Conservation (phyloP, 2,797 vertebrate species). For the Peromyscus aztecus region DNA sequence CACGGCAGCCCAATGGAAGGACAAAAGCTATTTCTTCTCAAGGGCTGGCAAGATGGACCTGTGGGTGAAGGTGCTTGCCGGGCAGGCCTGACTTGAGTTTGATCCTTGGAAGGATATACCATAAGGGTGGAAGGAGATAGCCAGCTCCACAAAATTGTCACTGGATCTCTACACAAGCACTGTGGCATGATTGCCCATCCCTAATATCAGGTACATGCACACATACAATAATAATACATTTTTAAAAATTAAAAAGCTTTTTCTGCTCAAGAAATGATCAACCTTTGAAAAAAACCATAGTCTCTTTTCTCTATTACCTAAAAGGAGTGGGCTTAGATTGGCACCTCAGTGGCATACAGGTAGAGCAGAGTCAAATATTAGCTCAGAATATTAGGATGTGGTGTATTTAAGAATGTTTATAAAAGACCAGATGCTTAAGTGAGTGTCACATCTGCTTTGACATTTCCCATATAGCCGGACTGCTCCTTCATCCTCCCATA, state of each 20-base stretch:
- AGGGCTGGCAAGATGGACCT: not conserved
- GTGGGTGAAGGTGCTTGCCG: not conserved
- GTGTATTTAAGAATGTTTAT: constrained; percentile 30
- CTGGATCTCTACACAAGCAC: not conserved
- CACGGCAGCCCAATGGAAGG: too few species aligned
- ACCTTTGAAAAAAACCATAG: constrained; percentile 15
- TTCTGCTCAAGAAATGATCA: not conserved
- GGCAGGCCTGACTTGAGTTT: not conserved
- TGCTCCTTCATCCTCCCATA: not conserved
- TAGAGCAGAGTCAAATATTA: constrained; percentile 51
- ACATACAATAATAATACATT: not conserved
- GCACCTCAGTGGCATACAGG: not conserved
- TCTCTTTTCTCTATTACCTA: not conserved
- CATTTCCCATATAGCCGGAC: constrained; percentile 8
- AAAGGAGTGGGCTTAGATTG: constrained; percentile 3
- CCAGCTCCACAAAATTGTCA: not conserved
- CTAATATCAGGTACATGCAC: too few species aligned
- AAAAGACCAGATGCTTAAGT: constrained; percentile 35
- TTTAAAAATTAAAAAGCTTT: not conserved
- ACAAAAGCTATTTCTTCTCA: not conserved
- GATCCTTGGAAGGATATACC: not conserved
- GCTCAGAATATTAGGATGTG: constrained; percentile 7
- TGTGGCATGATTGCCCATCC: not conserved
- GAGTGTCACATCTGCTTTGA: constrained; percentile 30
- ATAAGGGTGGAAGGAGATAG: not conserved